These are phyloP conservation scores for Pseudococcus longispinus DNA, from an alignment of 2,888 invertebrate genomes.

Conservation along the genomic window DNA sequence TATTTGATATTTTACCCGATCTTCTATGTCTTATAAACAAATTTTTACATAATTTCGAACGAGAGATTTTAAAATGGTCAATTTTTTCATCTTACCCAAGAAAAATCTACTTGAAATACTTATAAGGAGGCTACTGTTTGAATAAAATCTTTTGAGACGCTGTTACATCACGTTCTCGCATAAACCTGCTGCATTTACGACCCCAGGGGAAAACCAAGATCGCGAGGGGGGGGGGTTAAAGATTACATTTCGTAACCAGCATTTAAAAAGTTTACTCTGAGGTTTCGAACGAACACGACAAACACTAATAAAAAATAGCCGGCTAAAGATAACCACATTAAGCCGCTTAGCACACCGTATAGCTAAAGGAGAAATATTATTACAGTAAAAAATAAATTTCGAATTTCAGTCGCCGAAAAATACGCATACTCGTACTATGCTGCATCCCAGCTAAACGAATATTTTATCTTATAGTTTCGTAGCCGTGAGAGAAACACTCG, in stretches of 20 bases:
- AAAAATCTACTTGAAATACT: too few species aligned
- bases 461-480: not conserved
- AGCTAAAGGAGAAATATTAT: slow-evolving; percentile 23
- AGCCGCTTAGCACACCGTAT: not conserved
- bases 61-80: too few species aligned
- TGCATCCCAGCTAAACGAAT: not conserved
- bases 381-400: not conserved
- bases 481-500: slow-evolving; percentile 21
- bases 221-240: not conserved
- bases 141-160: not conserved
- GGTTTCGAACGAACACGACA: not conserved
- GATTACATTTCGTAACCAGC: not conserved
- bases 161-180: not conserved
- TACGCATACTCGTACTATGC: not conserved
- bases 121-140: not conserved
- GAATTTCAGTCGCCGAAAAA: not conserved
- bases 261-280: not conserved
- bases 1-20: too few species aligned
- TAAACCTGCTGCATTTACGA: not conserved
- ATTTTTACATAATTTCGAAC: too few species aligned
- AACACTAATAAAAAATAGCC: slow-evolving; percentile 14
- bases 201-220: not conserved
- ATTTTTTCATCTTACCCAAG: too few species aligned
- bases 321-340: slow-evolving; percentile 4
- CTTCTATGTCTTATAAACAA: too few species aligned